These are phyloP conservation scores for Echinops telfairi DNA, from an alignment of 2,113 vertebrate species.

Conservation along the genomic window DNA sequence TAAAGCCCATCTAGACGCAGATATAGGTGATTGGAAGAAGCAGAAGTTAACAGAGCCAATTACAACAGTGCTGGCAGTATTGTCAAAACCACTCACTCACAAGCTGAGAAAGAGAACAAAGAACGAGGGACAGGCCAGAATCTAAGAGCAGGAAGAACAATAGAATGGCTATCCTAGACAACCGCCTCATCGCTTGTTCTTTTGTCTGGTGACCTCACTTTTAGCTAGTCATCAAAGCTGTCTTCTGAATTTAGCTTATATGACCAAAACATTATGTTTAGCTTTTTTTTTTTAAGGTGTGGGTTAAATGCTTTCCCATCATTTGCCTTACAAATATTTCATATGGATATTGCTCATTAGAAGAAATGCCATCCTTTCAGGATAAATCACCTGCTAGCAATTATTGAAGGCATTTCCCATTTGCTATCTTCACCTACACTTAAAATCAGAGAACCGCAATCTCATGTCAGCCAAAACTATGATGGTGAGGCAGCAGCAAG, in stretches of 20 bases:
- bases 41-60: neutral
- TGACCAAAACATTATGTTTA: neutral
- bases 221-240: neutral
- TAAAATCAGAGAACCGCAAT: constrained; percentile 7
- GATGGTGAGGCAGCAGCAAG: neutral
- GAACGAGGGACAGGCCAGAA: neutral
- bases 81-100: neutral
- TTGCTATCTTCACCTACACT: neutral
- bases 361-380: constrained; percentile 17
- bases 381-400: constrained; percentile 22
- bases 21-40: neutral
- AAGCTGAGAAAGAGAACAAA: too few species aligned
- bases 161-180: neutral
- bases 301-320: neutral
- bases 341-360: constrained; percentile 3
- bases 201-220: neutral
- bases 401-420: constrained; percentile 22
- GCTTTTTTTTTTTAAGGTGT: constrained; percentile 11
- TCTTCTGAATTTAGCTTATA: neutral
- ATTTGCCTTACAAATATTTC: constrained; percentile 13
- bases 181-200: neutral
- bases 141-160: neutral
- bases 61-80: neutral
- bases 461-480: neutral
- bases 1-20: neutral